These are phyloP conservation scores for Ichneumon xanthorius DNA, from an alignment of 2,888 invertebrate species.

Conservation along the genomic window DNA sequence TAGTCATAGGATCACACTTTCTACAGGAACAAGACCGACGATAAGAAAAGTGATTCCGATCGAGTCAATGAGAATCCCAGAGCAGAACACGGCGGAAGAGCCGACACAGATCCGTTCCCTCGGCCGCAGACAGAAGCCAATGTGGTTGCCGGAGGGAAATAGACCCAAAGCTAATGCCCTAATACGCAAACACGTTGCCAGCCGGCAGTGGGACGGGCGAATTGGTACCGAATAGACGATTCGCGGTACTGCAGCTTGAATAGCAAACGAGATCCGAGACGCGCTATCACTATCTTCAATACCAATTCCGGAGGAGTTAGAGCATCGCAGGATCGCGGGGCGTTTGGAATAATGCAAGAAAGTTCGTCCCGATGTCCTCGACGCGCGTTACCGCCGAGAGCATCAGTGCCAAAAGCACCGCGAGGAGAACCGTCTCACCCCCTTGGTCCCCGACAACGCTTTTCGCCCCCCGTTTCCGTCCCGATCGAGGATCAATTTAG, in stretches of 20 bases:
- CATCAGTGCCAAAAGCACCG: slow-evolving; percentile 33
- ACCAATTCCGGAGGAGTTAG: not conserved
- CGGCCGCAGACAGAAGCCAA: slow-evolving; percentile 29
- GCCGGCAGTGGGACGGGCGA: slow-evolving; percentile 17
- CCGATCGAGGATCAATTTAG: slow-evolving; percentile 83
- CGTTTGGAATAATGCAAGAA: slow-evolving; percentile 70
- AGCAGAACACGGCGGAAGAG: slow-evolving; percentile 14
- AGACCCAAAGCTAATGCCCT: slow-evolving; percentile 50
- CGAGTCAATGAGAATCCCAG: not conserved
- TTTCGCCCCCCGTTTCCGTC: slow-evolving; percentile 38
- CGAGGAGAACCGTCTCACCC: slow-evolving; percentile 16
- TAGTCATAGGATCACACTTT: not conserved
- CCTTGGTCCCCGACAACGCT: slow-evolving; percentile 21
- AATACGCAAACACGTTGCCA: slow-evolving; percentile 56
- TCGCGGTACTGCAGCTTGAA: slow-evolving; percentile 54
- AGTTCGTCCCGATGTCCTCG: slow-evolving; percentile 58
- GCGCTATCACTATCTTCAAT: slow-evolving; percentile 42
- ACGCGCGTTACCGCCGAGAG: slow-evolving; percentile 26
- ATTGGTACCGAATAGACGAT: slow-evolving; percentile 50
- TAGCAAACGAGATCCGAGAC: slow-evolving; percentile 53
- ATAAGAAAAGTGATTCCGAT: not conserved
- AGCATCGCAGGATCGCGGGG: slow-evolving; percentile 46
- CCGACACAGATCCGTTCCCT: not conserved
- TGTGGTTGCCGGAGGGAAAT: slow-evolving; percentile 19
- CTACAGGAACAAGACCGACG: not conserved